phyloP scores from a whole-genome alignment of 2,797 vertebrate species.

The Falco naumanni region DNA sequence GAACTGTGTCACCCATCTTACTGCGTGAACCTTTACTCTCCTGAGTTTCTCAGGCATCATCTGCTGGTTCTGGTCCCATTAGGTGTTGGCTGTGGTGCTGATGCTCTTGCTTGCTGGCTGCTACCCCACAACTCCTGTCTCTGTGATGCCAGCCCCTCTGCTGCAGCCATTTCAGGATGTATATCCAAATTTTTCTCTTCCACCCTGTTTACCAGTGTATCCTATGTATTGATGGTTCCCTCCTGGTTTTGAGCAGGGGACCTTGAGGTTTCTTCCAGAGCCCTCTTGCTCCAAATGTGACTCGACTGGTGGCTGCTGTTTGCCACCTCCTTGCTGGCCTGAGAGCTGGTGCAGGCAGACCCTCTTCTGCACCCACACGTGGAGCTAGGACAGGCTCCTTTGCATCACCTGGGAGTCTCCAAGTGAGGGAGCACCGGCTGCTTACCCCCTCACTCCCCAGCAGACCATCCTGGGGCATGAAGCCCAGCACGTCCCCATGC shows the following conservation, averaged over 20 bases:
- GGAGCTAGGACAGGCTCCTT: neutral
- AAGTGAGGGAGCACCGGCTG: neutral
- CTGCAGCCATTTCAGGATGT: neutral
- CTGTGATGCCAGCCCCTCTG: neutral
- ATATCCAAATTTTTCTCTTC: neutral
- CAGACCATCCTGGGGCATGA: neutral
- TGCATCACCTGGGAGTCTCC: fast-evolving
- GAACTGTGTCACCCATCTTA: fast-evolving
- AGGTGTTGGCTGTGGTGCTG: neutral
- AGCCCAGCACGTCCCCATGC: too few relatives aligned
- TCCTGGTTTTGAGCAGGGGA: neutral
- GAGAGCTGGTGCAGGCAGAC: neutral
- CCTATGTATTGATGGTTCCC: neutral
- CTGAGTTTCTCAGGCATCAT: neutral
- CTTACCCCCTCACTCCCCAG: neutral
- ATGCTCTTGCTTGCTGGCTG: neutral
- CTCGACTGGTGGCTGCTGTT: neutral
- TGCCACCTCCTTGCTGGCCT: neutral
- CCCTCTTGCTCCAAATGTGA: fast-evolving
- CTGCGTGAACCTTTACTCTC: fast-evolving
- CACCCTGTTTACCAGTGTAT: neutral
- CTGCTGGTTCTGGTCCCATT: neutral
- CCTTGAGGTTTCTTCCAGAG: neutral
- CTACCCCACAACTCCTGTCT: fast-evolving
- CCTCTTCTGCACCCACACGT: fast-evolving